These are phyloP conservation scores for Osedax fenrisi DNA, from an alignment of 2,888 invertebrate genomes.

Conservation along the genomic window DNA sequence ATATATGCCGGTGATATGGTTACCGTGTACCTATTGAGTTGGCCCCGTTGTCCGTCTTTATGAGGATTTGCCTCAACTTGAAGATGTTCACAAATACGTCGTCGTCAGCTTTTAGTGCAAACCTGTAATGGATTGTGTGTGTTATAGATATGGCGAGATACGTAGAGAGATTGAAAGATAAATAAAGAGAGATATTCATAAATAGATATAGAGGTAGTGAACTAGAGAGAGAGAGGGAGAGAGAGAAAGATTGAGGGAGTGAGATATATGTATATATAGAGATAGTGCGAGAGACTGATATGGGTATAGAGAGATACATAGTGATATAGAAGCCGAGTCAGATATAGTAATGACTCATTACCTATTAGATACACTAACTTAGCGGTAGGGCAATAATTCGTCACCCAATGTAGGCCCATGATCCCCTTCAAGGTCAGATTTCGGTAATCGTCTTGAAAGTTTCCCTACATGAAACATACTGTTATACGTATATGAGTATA, in stretches of 20 bases:
- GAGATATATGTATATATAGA: too few relatives aligned
- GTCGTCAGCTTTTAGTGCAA: constrained; percentile 35
- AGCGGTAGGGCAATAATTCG: constrained; percentile 28
- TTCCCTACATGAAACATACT: constrained; percentile 35
- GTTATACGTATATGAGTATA: too few relatives aligned
- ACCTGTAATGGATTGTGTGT: constrained; percentile 6
- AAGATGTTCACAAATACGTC: constrained; percentile 34
- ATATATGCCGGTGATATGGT: not conserved
- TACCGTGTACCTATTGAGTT: not conserved
- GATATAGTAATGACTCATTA: too few relatives aligned
- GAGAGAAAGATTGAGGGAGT: too few relatives aligned
- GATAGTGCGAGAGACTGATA: too few relatives aligned
- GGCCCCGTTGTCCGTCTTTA: not conserved
- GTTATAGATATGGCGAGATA: too few relatives aligned
- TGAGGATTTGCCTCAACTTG: not conserved
- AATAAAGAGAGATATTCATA: too few relatives aligned
- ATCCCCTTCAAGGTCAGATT: constrained; percentile 37
- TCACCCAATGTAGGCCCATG: constrained; percentile 36
- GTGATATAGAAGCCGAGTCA: too few relatives aligned
- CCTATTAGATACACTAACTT: not conserved
- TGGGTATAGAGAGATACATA: too few relatives aligned
- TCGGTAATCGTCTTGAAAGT: constrained; percentile 36
- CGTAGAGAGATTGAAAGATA: too few relatives aligned
- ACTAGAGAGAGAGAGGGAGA: too few relatives aligned
- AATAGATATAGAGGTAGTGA: too few relatives aligned